Evolutionary conservation across 2,797 vertebrate genomes (phyloP).

Genomic region (Chiroxiphia lanceolata): DNA sequence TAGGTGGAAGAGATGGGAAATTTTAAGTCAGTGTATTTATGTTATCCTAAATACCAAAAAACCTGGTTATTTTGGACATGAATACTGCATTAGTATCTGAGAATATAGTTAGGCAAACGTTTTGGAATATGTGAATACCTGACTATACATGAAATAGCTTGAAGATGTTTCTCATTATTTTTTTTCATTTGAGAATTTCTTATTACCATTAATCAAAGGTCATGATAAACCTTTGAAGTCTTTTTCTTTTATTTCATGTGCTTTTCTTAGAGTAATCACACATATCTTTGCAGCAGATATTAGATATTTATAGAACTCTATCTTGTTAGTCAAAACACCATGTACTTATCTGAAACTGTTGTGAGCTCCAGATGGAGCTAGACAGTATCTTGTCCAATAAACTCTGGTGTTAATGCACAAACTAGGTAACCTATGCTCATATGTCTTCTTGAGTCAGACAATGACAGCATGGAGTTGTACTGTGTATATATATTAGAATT

Average conservation of each 20-base stretch:
- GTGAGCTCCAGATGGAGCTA: slow-evolving; percentile 31
- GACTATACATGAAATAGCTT: background rate
- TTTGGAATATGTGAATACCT: background rate
- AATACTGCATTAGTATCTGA: background rate
- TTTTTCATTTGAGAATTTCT: background rate
- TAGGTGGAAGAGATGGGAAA: slow-evolving; percentile 45
- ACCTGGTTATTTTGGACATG: background rate
- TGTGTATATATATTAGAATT: background rate
- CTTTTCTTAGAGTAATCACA: background rate
- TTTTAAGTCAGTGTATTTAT: slow-evolving; percentile 44
- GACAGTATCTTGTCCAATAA: background rate
- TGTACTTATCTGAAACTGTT: background rate
- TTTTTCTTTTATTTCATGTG: background rate
- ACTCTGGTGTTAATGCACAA: background rate
- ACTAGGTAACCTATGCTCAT: background rate
- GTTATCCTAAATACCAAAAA: slow-evolving; percentile 28
- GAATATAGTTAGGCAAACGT: background rate
- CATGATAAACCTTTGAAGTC: background rate
- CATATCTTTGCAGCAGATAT: background rate
- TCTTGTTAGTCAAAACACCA: slow-evolving; percentile 22
- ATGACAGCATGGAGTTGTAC: background rate
- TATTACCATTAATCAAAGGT: background rate
- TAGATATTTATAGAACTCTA: slow-evolving; percentile 15
- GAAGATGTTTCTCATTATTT: background rate
- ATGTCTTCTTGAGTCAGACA: background rate